Conservation (phyloP, 2,888 invertebrate genomes). For the Teleiodes luculella region DNA sequence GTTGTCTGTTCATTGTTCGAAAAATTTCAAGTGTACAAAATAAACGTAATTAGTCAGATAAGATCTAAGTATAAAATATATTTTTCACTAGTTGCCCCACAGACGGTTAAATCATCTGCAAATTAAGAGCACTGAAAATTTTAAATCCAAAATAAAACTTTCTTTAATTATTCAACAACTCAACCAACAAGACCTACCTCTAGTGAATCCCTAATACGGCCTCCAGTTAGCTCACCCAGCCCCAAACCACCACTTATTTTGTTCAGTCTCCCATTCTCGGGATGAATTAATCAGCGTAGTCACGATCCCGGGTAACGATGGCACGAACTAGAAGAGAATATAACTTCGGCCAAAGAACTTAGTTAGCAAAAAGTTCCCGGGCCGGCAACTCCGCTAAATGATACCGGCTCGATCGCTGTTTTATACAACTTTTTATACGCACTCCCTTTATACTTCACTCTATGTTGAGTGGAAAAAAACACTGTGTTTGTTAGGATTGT, state of each 20-base stretch:
- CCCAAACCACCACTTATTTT: neutral
- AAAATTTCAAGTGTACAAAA: too few species aligned
- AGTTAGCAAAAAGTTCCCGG: slow-evolving; percentile 39
- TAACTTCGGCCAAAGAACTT: slow-evolving; percentile 49
- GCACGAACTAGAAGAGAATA: slow-evolving; percentile 57
- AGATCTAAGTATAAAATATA: too few species aligned
- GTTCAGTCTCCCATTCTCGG: slow-evolving; percentile 24
- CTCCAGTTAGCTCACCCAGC: slow-evolving; percentile 17
- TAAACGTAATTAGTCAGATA: too few species aligned
- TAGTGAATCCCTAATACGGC: slow-evolving; percentile 6
- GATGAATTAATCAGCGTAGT: slow-evolving; percentile 69
- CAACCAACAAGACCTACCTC: neutral
- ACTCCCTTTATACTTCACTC: slow-evolving; percentile 33
- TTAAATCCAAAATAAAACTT: too few species aligned
- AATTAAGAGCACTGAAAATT: too few species aligned
- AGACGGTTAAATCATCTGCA: too few species aligned
- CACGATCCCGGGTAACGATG: slow-evolving; percentile 68
- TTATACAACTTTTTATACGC: slow-evolving; percentile 49
- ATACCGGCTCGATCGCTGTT: slow-evolving; percentile 48
- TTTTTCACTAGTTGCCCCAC: too few species aligned
- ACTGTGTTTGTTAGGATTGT: slow-evolving; percentile 33
- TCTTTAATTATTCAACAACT: too few species aligned
- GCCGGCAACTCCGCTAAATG: slow-evolving; percentile 45
- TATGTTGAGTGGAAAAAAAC: slow-evolving; percentile 37
- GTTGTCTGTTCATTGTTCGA: too few species aligned